Percentiles rank a stretch among this genome's conserved stretches.
Evolutionary conservation across 1,140 invertebrate genomes (phyloP).

Genomic region (Drosophila erecta): DNA sequence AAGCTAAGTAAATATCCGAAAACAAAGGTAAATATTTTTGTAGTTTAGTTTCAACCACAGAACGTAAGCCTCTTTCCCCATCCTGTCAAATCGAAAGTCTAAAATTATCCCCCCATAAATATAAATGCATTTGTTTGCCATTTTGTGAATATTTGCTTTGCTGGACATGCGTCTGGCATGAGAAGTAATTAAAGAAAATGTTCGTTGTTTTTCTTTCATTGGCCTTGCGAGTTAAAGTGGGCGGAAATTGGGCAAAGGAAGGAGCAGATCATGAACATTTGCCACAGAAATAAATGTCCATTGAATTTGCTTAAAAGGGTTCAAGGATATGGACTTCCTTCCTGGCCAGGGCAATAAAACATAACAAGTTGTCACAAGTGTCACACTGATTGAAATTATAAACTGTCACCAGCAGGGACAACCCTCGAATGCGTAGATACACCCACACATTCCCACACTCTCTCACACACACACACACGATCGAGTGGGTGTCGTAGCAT

Average conservation of each 20-base stretch:
- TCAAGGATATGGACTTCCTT: background rate
- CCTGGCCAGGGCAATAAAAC: constrained; percentile 53
- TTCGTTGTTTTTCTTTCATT: constrained; percentile 25
- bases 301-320: constrained; percentile 20
- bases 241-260: background rate
- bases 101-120: constrained; percentile 6
- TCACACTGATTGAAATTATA: constrained; percentile 81
- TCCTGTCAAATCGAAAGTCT: background rate
- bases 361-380: constrained; percentile 57
- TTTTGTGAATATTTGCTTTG: constrained; percentile 24
- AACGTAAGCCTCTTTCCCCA: background rate
- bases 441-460: background rate
- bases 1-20: constrained; percentile 50
- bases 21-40: constrained; percentile 9
- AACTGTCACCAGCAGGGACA: constrained; percentile 54
- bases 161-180: constrained; percentile 16
- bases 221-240: constrained; percentile 12
- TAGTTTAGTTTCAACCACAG: constrained; percentile 29
- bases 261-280: constrained; percentile 7
- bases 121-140: constrained; percentile 6
- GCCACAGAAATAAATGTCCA: constrained; percentile 24
- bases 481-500: constrained; percentile 25
- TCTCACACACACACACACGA: background rate
- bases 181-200: constrained; percentile 71
- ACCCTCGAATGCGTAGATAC: constrained; percentile 19